Evolutionary conservation across 2,888 invertebrate species (phyloP).

Genomic region (Drosophila mulleri): DNA sequence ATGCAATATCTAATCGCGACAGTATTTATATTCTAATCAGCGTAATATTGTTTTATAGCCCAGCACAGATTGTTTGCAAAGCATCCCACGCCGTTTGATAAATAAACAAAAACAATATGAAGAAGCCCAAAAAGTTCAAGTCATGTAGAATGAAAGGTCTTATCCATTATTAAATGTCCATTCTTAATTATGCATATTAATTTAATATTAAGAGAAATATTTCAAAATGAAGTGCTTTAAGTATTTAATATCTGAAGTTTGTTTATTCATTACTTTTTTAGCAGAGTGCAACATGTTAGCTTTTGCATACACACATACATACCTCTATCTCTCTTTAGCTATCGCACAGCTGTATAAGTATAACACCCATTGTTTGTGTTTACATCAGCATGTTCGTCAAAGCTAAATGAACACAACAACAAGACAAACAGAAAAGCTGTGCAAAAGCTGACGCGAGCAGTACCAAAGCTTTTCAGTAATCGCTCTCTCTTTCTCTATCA

Average conservation of each 20-base stretch:
- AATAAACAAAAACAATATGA: conserved; percentile 44
- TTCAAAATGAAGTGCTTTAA: not conserved
- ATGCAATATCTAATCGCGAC: conserved; percentile 59
- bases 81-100: conserved; percentile 31
- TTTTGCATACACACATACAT: not conserved
- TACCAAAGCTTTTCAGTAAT: conserved; percentile 5
- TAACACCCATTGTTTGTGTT: conserved; percentile 24
- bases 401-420: not conserved
- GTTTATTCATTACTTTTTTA: not conserved
- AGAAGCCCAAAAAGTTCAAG: conserved; percentile 20
- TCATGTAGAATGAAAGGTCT: not conserved
- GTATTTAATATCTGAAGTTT: not conserved
- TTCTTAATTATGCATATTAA: not conserved
- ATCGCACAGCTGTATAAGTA: conserved; percentile 15
- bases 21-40: conserved; percentile 57
- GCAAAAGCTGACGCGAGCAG: conserved; percentile 5
- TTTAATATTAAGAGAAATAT: not conserved
- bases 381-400: conserved; percentile 12
- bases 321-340: not conserved
- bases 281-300: not conserved
- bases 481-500: not conserved
- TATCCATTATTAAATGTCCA: not conserved
- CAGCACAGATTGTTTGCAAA: conserved; percentile 18
- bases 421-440: not conserved
- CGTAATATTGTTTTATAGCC: conserved; percentile 19